These are phyloP conservation scores for Pseudorhombus dupliciocellatus DNA, from an alignment of 2,113 vertebrate species.

Conservation along the genomic window DNA sequence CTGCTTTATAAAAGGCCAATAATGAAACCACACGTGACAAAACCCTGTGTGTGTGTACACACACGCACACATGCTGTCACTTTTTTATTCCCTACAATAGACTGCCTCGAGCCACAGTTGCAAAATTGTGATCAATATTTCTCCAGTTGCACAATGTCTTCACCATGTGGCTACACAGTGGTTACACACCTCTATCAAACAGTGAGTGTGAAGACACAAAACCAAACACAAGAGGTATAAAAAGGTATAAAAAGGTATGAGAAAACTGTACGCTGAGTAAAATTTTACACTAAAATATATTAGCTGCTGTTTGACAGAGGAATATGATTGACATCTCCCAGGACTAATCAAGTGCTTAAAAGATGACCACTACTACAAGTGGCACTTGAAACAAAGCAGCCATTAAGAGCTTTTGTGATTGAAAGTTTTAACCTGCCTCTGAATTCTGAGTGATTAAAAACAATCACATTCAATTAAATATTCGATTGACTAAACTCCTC, in stretches of 20 bases:
- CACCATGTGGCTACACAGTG: background rate
- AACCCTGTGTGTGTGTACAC: conserved; percentile 4
- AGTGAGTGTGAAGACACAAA: conserved; percentile 11
- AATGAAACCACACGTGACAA: conserved; percentile 16
- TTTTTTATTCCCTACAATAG: conserved; percentile 26
- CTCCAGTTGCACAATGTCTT: background rate
- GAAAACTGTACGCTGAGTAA: background rate
- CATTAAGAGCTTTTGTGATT: conserved; percentile 79
- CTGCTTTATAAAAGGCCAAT: conserved; percentile 15
- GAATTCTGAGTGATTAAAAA: conserved; percentile 81
- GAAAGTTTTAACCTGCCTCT: conserved; percentile 79
- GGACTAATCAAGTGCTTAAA: conserved; percentile 72
- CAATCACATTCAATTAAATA: conserved; percentile 83
- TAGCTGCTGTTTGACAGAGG: conserved; percentile 32
- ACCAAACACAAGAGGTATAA: background rate
- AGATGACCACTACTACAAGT: conserved; percentile 75
- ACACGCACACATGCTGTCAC: background rate
- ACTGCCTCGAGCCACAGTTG: conserved; percentile 3
- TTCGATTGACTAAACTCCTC: conserved; percentile 72
- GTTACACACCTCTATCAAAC: background rate
- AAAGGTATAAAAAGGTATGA: background rate
- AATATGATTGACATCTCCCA: conserved; percentile 67
- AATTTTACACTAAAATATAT: conserved; percentile 3
- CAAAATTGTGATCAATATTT: conserved; percentile 10
- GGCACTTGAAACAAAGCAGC: conserved; percentile 77